Conservation (phyloP, 1,140 invertebrate genomes). For the Heliconius hermathena region DNA sequence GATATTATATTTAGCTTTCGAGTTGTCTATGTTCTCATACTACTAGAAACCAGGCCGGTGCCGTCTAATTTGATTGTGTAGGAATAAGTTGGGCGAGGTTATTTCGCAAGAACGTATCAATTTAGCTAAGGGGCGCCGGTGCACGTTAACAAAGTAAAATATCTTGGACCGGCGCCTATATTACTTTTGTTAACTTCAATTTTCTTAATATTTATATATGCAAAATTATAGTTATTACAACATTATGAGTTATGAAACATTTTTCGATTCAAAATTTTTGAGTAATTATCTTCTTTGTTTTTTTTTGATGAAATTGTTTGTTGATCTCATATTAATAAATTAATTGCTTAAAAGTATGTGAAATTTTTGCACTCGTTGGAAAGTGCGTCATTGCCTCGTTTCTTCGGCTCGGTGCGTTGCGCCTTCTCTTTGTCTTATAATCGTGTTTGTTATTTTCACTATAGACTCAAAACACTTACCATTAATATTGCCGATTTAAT, state of each 20-base stretch:
- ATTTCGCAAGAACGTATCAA: constrained; percentile 78
- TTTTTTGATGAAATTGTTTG: not conserved
- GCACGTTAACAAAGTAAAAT: constrained; percentile 61
- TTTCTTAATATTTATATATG: not conserved
- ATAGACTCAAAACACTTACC: constrained; percentile 20
- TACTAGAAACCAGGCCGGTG: constrained; percentile 43
- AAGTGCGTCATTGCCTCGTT: constrained; percentile 49
- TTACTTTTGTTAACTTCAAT: constrained; percentile 16
- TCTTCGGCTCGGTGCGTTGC: constrained; percentile 52
- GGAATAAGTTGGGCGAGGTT: constrained; percentile 75
- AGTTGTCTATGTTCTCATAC: constrained; percentile 11
- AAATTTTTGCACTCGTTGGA: constrained; percentile 49
- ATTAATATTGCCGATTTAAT: not conserved
- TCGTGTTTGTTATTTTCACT: constrained; percentile 64
- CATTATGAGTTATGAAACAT: not conserved
- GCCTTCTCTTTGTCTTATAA: constrained; percentile 62
- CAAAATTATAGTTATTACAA: too few relatives aligned
- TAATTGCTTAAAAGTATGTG: constrained; percentile 29
- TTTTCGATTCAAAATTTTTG: not conserved
- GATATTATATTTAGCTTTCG: constrained; percentile 13
- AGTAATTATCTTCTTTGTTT: not conserved
- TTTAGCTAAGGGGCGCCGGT: constrained; percentile 67
- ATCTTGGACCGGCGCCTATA: constrained; percentile 44
- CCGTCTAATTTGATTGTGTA: constrained; percentile 68
- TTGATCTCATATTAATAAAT: not conserved